A percentile compares a stretch with the other conserved stretches of the same genome.
Conservation (phyloP, 2,888 invertebrate species). For the Syrista parreyssii region DNA sequence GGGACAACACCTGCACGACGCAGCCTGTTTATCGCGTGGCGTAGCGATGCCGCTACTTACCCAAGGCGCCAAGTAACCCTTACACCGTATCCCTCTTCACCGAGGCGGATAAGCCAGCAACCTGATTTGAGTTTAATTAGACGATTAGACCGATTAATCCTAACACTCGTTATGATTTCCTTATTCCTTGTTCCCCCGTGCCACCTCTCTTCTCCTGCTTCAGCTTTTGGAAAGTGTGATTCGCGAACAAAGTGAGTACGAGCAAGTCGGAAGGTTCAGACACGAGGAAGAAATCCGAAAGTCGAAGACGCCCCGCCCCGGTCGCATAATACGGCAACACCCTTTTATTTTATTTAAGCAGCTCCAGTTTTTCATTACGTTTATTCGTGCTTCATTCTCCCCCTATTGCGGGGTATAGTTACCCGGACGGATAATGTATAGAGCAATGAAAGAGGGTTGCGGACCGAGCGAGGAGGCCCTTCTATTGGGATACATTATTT, state of each 20-base stretch:
- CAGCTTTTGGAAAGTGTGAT: neutral
- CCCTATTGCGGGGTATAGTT: neutral
- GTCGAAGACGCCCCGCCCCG: slow-evolving; percentile 33
- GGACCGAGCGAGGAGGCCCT: slow-evolving; percentile 14
- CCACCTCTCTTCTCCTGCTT: no score
- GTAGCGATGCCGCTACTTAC: slow-evolving; percentile 43
- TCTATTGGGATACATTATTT: slow-evolving; percentile 60
- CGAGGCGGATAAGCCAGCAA: slow-evolving; percentile 30
- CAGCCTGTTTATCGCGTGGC: slow-evolving; percentile 57
- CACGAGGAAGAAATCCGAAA: slow-evolving; percentile 29
- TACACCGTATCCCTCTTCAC: neutral
- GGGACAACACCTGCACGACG: slow-evolving; percentile 64
- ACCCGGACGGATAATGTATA: neutral
- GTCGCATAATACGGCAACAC: slow-evolving; percentile 57
- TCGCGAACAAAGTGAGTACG: slow-evolving; percentile 9
- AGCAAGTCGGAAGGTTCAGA: slow-evolving; percentile 14
- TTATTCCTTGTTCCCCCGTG: neutral
- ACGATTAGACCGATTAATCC: slow-evolving; percentile 4
- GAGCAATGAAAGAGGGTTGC: neutral
- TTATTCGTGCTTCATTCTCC: slow-evolving; percentile 44
- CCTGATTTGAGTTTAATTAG: slow-evolving; percentile 57
- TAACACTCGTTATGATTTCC: neutral
- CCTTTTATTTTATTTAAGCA: slow-evolving; percentile 65
- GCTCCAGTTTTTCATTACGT: slow-evolving; percentile 63
- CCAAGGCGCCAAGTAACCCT: no score